Evolutionary conservation across 2,797 vertebrate genomes (phyloP), one percentile per base, ranked within the genome.

Genomic region (Gallinago stenura): DNA sequence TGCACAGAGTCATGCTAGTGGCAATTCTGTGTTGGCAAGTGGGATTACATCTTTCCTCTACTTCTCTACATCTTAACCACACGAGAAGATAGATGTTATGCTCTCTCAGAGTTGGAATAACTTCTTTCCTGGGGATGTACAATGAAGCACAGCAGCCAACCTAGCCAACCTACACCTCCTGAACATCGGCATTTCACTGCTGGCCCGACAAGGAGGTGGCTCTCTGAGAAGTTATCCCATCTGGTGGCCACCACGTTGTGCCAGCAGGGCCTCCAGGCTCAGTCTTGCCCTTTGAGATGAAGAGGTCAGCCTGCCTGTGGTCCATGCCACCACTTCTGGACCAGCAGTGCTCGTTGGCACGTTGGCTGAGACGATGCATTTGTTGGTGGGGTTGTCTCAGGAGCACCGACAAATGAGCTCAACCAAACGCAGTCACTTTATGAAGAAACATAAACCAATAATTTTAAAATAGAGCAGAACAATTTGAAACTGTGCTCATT

Each of bases 391-490:
- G 9, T 12, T 46, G 54, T 26, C 93, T 65, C 82, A 8, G 21
- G 60, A 81, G 81, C 22, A 39, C 17, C 0, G 0, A 43, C 16
- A 45, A 60, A 87, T 0, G 37, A 65, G 83, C 86, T 80, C 24
- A 41, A 72, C 72, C 41, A 25, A 94, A 70, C 6, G 39, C 12
- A 13, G 73, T 3, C 1, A 4, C 82, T 90, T 86, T 35, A 26
- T 51, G 80, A 72, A 33, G 83, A 86, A 53, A 56, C 33, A 46
- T 9, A 51, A 93, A 78, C 50, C 45, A 87, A 96, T 95, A 60
- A 15, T 21, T 92, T 81, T 75, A 82, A 84, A 95, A 82, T 2
- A 43, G 73, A 61, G 1, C 48, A 64, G 85, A 69, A 89, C 62
- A 8, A 22, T 91, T 53, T 82, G 73, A 88, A 83, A 82, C 33